Base-by-base conservation (phyloP, 2,113 vertebrate species). In the Oceanodroma tethys region DNA sequence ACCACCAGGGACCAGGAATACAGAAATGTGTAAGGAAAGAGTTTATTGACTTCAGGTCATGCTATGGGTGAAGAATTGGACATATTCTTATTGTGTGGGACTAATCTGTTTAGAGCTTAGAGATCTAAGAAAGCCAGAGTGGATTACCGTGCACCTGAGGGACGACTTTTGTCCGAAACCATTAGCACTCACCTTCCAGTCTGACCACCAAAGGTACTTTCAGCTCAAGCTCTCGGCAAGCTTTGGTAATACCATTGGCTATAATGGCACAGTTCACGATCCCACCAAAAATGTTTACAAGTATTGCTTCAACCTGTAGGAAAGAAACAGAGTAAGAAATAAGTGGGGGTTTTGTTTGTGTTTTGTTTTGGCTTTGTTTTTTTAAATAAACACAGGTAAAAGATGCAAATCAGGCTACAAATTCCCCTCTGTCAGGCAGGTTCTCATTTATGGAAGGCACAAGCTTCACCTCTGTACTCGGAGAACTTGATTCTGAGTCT, bases 211-310 rank as follows among this genome's bases (percentile, higher is more conserved):
- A 98, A 1, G 99, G 99, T 4, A 99, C 99, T 93, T 99, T 99
- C 29, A 99, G 98, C 97, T 99, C 98, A 26, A 99, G 98, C 90
- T 99, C 99, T 75, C 98, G 98, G 96, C 99, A 99, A 40, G 99
- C 99, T 97, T 99, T 99, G 95, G 99, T 99, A 93, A 99, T 99
- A 7, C 99, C 99, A 3, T 99, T 99, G 97, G 99, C 99, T 75
- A 99, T 99, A 92, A 99, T 99, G 96, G 99, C 99, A 94, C 99
- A 99, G 98, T 99, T 99, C 91, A 99, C 99, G 0, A 99, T 99
- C 40, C 99, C 99, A 23, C 99, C 99, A 71, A 99, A 99, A 76
- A 99, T 99, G 97, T 99, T 99, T 14, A 99, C 99, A 29, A 99
- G 98, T 94, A 99, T 99, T 86, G 99, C 99, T 98, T 99, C 99